These are phyloP conservation scores for Pararge aegeria DNA, from an alignment of 1,140 invertebrate genomes.

Conservation along the genomic window DNA sequence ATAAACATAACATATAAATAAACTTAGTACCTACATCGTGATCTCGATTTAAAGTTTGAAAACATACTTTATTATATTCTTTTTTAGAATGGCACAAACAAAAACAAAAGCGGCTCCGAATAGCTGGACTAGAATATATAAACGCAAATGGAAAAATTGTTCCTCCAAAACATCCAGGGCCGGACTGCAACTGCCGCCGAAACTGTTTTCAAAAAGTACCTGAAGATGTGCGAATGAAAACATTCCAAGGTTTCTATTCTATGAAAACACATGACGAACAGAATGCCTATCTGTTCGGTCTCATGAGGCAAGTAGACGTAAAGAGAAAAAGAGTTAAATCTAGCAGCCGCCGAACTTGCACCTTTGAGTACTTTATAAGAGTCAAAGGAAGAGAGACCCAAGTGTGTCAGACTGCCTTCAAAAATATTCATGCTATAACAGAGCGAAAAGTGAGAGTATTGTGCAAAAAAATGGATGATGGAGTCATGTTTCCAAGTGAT, in stretches of 20 bases:
- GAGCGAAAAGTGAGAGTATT: constrained; percentile 80
- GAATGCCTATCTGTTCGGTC: constrained; percentile 81
- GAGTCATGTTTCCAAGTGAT: constrained; percentile 80
- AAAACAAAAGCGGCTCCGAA: constrained; percentile 79
- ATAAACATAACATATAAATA: neutral
- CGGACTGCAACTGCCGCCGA: constrained; percentile 79
- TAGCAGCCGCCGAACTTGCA: constrained; percentile 79
- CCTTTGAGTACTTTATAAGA: constrained; percentile 81
- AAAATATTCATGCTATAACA: constrained; percentile 81
- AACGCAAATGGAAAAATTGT: constrained; percentile 80
- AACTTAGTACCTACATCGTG: neutral
- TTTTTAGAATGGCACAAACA: constrained; percentile 81
- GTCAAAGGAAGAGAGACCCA: constrained; percentile 80
- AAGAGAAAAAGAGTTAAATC: constrained; percentile 79
- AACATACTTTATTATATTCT: neutral
- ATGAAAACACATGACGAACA: constrained; percentile 82
- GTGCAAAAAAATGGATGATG: constrained; percentile 81
- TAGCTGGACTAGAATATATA: constrained; percentile 79
- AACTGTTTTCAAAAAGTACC: constrained; percentile 79
- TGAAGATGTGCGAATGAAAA: constrained; percentile 73
- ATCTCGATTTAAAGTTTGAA: too few relatives aligned
- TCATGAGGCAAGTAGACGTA: constrained; percentile 80
- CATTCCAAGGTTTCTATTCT: constrained; percentile 80
- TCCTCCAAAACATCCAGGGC: constrained; percentile 75
- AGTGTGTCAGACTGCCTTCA: constrained; percentile 81